Evolutionary conservation across 2,888 invertebrate species (phyloP).

Genomic region (Xylota sylvarum): DNA sequence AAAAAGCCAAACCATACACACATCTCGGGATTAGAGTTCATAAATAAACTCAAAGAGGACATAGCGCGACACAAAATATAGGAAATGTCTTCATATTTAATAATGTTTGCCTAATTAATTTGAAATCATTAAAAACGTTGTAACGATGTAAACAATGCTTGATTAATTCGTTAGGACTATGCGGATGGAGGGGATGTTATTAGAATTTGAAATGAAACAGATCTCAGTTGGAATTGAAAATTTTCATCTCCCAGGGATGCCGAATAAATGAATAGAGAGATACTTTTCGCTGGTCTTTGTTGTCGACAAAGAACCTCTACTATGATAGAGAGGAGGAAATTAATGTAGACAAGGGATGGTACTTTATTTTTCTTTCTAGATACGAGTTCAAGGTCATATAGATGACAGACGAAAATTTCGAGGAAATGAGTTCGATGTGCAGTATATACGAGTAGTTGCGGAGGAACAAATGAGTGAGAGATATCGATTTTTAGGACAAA

Average conservation of each 20-base stretch:
- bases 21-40: constrained; percentile 13
- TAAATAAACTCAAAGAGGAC: constrained; percentile 20
- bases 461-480: background rate
- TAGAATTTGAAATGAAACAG: constrained; percentile 27
- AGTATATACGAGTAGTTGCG: background rate
- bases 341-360: constrained; percentile 7
- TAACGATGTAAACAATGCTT: constrained; percentile 59
- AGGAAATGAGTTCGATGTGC: background rate
- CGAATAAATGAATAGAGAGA: constrained; percentile 5
- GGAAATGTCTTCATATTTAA: constrained; percentile 19
- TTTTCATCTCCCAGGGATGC: background rate
- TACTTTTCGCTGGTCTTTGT: background rate
- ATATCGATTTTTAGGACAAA: constrained; percentile 6
- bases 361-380: background rate
- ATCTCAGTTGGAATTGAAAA: constrained; percentile 12
- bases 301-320: background rate
- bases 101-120: constrained; percentile 55
- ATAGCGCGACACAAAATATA: background rate
- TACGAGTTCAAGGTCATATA: constrained; percentile 38
- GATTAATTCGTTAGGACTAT: constrained; percentile 63
- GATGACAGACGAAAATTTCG: constrained; percentile 15
- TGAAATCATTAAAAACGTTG: constrained; percentile 31
- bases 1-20: constrained; percentile 20
- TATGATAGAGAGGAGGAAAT: background rate
- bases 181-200: background rate